phyloP scores from a whole-genome alignment of 2,113 vertebrate species.

The Poecile atricapillus region DNA sequence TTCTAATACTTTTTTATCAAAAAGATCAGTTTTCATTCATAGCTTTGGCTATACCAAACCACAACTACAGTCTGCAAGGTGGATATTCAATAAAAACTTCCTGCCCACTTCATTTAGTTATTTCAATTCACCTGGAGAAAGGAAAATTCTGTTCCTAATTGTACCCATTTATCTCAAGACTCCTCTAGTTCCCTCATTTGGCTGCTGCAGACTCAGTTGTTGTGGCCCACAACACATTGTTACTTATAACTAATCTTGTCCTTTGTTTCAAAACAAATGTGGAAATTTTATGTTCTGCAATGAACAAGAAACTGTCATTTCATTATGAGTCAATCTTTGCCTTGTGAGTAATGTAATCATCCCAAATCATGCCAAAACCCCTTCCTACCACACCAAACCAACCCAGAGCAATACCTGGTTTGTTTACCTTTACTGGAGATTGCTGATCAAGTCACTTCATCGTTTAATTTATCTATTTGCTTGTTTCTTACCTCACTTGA shows the following conservation, averaged over 20 bases:
- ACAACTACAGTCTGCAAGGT: neutral
- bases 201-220: neutral
- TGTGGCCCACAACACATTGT: neutral
- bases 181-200: neutral
- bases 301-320: conserved; percentile 14
- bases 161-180: neutral
- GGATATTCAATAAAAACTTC: neutral
- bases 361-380: neutral
- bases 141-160: neutral
- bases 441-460: neutral
- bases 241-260: neutral
- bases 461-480: neutral
- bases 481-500: neutral
- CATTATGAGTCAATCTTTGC: neutral
- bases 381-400: neutral
- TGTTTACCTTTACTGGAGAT: conserved; percentile 29
- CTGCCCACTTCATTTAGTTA: neutral
- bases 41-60: neutral
- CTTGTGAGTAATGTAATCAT: neutral
- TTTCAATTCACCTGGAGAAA: neutral
- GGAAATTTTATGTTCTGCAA: neutral
- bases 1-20: neutral
- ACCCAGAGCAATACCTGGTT: neutral
- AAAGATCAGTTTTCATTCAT: neutral
- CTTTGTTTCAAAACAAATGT: conserved; percentile 2